Base-by-base conservation (phyloP, 2,797 vertebrate genomes). In the Synanceia verrucosa region DNA sequence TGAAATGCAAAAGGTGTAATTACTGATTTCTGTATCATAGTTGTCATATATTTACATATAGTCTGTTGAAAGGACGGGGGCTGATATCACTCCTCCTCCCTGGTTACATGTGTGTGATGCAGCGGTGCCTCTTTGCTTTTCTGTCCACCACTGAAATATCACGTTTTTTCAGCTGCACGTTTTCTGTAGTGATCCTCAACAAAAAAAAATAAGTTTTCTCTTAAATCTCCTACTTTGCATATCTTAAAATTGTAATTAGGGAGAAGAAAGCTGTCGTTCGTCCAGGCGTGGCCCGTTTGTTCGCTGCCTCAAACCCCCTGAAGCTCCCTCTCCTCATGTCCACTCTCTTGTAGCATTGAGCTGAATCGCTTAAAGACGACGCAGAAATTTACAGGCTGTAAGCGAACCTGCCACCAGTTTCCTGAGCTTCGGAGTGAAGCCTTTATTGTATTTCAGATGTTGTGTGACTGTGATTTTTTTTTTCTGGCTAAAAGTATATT, bases 1-100 rank as follows among this genome's bases (percentile, higher is more conserved):
- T 71, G 84, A 88, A 88, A 91, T 92, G 90, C 91, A 91, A 91
- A 80, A 78, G 83, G 78, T 92, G 89, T 92, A 91, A 87, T 85
- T 90, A 88, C 88, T 88, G 68, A 89, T 91, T 91, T 90, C 73
- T 94, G 89, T 93, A 87, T 88, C 87, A 92, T 92, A 88, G 88
- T 85, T 79, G 88, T 93, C 61, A 79, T 88, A 89, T 90, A 89
- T 87, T 86, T 87, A 81, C 89, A 89, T 86, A 88, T 86, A 81
- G 71, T 89, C 76, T 86, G 80, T 92, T 90, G 82, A 86, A 85
- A 63, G 26, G 61, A 68, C 14, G 60, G 73, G 64, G 72, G 74
- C 69, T 70, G 67, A 76, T 86, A 83, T 86, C 71, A 73, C 51
- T 84, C 78, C 78, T 55, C 71, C 65, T 63, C 21, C 64, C 82